Conservation (phyloP, 2,797 vertebrate species). For the Galago senegalensis region DNA sequence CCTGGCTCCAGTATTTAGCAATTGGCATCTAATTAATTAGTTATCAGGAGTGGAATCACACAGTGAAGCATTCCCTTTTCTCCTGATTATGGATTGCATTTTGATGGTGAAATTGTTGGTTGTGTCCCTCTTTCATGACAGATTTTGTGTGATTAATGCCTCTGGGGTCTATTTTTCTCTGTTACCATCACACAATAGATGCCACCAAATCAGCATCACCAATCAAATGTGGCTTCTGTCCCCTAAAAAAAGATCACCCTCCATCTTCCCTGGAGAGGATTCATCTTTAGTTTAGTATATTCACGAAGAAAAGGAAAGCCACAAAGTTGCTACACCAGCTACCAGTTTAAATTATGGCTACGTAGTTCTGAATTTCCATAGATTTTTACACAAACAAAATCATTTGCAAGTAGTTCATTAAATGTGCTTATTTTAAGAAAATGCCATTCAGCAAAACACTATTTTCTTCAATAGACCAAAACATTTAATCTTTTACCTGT, state of each 20-base stretch:
- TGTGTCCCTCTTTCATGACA: conserved; percentile 80
- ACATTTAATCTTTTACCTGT: conserved; percentile 72
- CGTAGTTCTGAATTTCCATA: conserved; percentile 70
- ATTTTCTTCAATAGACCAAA: conserved; percentile 83
- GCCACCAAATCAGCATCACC: not conserved
- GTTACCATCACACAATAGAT: conserved; percentile 69
- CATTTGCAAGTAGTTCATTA: conserved; percentile 79
- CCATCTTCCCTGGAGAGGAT: conserved; percentile 54
- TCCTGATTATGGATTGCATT: conserved; percentile 77
- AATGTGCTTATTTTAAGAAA: conserved; percentile 77
- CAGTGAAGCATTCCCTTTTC: conserved; percentile 63
- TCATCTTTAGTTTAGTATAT: not conserved
- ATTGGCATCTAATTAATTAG: conserved; percentile 85
- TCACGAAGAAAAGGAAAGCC: conserved; percentile 62
- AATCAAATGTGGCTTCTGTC: conserved; percentile 52
- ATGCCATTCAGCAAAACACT: conserved; percentile 77
- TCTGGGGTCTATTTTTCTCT: conserved; percentile 76
- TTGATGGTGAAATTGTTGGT: conserved; percentile 85
- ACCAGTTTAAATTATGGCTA: conserved; percentile 64
- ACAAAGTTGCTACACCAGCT: conserved; percentile 26
- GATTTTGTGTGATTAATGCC: conserved; percentile 80
- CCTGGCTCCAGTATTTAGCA: conserved; percentile 73
- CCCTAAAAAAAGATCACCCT: not conserved
- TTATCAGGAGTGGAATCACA: conserved; percentile 79
- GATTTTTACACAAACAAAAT: conserved; percentile 64